phyloP scores from a whole-genome alignment of 1,140 invertebrate genomes.

The Sinonovacula constricta region DNA sequence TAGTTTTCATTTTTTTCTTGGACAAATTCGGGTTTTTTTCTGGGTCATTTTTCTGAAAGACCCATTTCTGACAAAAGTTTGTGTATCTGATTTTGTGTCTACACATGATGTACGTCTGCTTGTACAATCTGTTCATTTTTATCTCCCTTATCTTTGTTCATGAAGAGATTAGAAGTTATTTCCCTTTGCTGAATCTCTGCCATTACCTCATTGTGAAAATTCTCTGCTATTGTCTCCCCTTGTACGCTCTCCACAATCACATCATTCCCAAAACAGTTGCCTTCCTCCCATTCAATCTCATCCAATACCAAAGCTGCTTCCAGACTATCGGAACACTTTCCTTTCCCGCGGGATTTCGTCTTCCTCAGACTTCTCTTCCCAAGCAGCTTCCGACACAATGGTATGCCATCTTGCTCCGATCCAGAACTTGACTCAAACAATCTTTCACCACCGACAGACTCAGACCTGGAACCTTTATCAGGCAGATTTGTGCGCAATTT shows the following conservation, averaged over 20 bases:
- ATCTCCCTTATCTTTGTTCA: too few relatives aligned
- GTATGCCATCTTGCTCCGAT: slow-evolving; percentile 70
- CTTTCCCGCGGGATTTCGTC: slow-evolving; percentile 75
- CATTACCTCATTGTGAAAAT: too few relatives aligned
- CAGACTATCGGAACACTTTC: slow-evolving; percentile 69
- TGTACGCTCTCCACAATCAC: neutral
- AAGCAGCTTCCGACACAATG: slow-evolving; percentile 49
- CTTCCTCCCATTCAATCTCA: slow-evolving; percentile 52
- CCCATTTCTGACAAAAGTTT: too few relatives aligned
- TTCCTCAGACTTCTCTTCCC: slow-evolving; percentile 71
- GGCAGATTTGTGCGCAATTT: slow-evolving; percentile 18
- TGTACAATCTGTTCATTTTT: too few relatives aligned
- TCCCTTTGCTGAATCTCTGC: too few relatives aligned
- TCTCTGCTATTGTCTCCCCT: neutral
- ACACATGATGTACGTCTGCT: too few relatives aligned
- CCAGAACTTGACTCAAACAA: slow-evolving; percentile 70
- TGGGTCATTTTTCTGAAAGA: too few relatives aligned
- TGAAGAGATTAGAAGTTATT: too few relatives aligned
- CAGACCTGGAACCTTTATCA: slow-evolving; percentile 47
- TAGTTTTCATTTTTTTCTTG: too few relatives aligned
- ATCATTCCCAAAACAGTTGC: neutral
- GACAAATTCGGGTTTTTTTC: too few relatives aligned
- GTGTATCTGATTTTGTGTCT: too few relatives aligned
- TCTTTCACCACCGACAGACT: slow-evolving; percentile 25
- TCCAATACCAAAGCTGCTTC: slow-evolving; percentile 57